Percentiles rank a stretch among this genome's conserved stretches.
phyloP scores from a whole-genome alignment of 2,113 vertebrate species.

The Alouatta palliata region DNA sequence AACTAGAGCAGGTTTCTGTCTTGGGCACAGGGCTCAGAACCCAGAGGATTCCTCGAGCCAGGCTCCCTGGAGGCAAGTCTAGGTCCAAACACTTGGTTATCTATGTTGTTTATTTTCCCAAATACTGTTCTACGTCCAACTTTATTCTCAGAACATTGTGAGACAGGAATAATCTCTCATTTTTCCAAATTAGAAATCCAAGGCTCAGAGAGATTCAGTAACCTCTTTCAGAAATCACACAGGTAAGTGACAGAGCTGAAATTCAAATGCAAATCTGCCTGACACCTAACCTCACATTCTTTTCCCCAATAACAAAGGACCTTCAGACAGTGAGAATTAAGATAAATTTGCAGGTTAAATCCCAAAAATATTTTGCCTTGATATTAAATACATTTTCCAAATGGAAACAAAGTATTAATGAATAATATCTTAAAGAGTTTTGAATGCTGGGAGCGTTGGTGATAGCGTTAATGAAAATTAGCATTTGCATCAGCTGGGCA shows the following conservation, averaged over 20 bases:
- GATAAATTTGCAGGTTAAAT: neutral
- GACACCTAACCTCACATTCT: neutral
- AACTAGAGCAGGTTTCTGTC: neutral
- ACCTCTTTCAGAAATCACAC: neutral
- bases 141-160: neutral
- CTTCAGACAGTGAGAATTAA: neutral
- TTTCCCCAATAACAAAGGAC: neutral
- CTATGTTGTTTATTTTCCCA: neutral
- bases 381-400: neutral
- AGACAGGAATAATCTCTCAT: neutral
- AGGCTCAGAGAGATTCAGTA: neutral
- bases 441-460: neutral
- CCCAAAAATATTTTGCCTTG: conserved; percentile 2
- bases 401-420: conserved; percentile 24
- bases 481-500: neutral
- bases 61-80: neutral
- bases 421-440: conserved; percentile 20
- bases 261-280: neutral
- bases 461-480: neutral
- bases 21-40: neutral
- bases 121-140: neutral
- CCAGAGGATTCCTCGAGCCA: neutral
- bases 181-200: neutral
- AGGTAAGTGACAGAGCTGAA: neutral
- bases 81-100: neutral